Percentiles rank a stretch among this genome's conserved stretches.
These are phyloP conservation scores for Bergia puertoricense DNA, from an alignment of 92 coral and sea anemone species.

Conservation along the genomic window DNA sequence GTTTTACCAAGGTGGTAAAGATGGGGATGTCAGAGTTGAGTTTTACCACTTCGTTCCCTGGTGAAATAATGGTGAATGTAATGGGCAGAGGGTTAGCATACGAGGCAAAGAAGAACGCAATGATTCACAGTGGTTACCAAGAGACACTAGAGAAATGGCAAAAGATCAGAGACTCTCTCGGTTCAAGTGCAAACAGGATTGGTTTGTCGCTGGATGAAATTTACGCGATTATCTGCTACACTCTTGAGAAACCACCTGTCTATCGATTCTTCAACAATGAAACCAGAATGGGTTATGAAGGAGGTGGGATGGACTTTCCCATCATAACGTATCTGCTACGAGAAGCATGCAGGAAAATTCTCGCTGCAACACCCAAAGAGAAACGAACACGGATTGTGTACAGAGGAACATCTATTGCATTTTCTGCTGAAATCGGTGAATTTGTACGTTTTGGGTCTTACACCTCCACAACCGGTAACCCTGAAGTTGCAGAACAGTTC, in stretches of 20 bases:
- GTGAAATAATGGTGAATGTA: constrained; percentile 72
- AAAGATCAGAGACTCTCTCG: constrained; percentile 19
- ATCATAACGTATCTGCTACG: constrained; percentile 70
- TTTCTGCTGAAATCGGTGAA: constrained; percentile 67
- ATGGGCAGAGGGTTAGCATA: constrained; percentile 71
- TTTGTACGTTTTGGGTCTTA: constrained; percentile 73
- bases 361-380: constrained; percentile 63
- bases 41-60: constrained; percentile 66
- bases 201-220: constrained; percentile 67
- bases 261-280: constrained; percentile 71
- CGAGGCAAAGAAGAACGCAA: constrained; percentile 75
- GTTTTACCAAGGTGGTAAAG: constrained; percentile 60
- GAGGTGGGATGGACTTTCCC: constrained; percentile 84
- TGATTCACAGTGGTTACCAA: constrained; percentile 69
- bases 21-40: constrained; percentile 70
- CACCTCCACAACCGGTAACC: constrained; percentile 68
- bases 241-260: constrained; percentile 72
- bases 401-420: constrained; percentile 58
- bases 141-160: constrained; percentile 66
- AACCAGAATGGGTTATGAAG: constrained; percentile 66
- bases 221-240: constrained; percentile 67
- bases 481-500: constrained; percentile 59
- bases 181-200: constrained; percentile 40
- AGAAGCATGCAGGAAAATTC: constrained; percentile 74
- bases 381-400: constrained; percentile 69